A percentile compares a stretch with the other conserved stretches of the same genome.
Conservation (phyloP, 92 coral and sea anemone genomes). For the Epizoanthus rinbou region DNA sequence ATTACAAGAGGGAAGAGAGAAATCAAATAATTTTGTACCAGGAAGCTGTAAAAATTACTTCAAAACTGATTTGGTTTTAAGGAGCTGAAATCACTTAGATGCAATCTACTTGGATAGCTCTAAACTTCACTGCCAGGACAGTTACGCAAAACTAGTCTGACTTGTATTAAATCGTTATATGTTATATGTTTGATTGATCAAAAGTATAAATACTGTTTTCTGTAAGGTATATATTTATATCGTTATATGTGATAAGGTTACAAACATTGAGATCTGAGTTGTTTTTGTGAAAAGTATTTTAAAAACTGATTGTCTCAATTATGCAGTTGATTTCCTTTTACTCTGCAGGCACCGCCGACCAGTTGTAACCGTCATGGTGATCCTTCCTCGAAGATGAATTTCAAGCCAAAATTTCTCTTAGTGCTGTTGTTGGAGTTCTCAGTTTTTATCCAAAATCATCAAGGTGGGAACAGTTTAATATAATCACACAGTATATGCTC, state of each 20-base stretch:
- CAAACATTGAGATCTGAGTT: background rate
- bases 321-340: background rate
- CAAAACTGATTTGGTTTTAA: too few species aligned
- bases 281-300: background rate
- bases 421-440: conserved; percentile 66
- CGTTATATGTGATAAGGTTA: background rate
- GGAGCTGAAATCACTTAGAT: too few species aligned
- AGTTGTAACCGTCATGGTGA: conserved; percentile 65
- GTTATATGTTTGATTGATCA: too few species aligned
- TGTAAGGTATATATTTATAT: background rate
- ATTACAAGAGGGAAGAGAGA: too few species aligned
- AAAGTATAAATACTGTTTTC: too few species aligned
- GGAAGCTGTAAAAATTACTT: too few species aligned
- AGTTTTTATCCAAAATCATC: conserved; percentile 54
- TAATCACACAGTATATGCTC: background rate
- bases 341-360: conserved; percentile 34
- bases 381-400: conserved; percentile 79
- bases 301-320: background rate
- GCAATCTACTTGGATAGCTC: too few species aligned
- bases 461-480: conserved; percentile 35
- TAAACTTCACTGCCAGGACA: too few species aligned
- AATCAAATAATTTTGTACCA: too few species aligned
- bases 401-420: conserved; percentile 58
- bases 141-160: too few species aligned
- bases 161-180: too few species aligned